These are phyloP conservation scores for Aramus guarauna DNA, from an alignment of 2,113 vertebrate species.

Conservation along the genomic window DNA sequence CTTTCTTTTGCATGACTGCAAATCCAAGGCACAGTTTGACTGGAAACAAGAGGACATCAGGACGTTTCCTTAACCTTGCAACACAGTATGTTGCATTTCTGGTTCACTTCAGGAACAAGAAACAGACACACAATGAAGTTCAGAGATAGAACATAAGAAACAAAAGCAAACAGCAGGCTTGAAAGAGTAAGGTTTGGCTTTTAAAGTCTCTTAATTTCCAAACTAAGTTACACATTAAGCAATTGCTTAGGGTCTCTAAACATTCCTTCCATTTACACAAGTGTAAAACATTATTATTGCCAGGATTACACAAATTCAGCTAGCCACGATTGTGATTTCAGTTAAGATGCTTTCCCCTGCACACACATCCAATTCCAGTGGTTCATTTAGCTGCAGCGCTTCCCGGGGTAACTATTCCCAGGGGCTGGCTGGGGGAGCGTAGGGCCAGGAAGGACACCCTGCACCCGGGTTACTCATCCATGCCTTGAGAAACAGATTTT, in stretches of 20 bases:
- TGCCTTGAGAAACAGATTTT: accelerated
- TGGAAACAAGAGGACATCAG: background rate
- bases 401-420: background rate
- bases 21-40: background rate
- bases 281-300: background rate
- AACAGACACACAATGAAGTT: background rate
- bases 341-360: too few species aligned
- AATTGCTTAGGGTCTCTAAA: too few species aligned
- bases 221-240: background rate
- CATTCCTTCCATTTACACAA: background rate
- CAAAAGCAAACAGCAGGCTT: background rate
- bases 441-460: background rate
- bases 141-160: background rate
- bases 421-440: too few species aligned
- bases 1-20: background rate
- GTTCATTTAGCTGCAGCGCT: too few species aligned
- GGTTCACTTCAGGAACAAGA: background rate
- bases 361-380: background rate
- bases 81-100: too few species aligned
- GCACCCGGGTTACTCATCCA: background rate
- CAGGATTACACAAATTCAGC: background rate
- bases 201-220: background rate
- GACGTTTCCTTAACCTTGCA: background rate
- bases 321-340: accelerated
- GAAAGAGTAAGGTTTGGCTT: background rate